These are phyloP conservation scores for Ptycholaimellus sp. DNA, from an alignment of 2,888 invertebrate genomes.

Conservation along the genomic window DNA sequence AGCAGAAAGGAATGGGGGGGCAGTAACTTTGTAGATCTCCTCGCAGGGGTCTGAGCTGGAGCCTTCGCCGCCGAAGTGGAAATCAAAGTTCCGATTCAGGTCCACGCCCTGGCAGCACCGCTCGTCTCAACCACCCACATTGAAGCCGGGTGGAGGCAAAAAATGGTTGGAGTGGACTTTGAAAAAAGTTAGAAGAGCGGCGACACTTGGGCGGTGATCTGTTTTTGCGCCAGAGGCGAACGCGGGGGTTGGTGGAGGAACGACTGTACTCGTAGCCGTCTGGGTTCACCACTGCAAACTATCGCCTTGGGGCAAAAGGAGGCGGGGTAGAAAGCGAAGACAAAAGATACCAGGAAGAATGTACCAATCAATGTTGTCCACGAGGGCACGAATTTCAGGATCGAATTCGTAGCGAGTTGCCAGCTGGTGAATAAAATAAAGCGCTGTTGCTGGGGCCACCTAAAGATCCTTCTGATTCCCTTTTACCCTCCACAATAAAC, in stretches of 20 bases:
- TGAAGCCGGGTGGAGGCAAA: no score
- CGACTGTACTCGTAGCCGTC: slow-evolving; percentile 13
- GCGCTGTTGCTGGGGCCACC: slow-evolving; percentile 20
- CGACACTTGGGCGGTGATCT: slow-evolving; percentile 14
- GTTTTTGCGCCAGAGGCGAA: slow-evolving; percentile 19
- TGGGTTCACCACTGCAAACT: slow-evolving; percentile 22
- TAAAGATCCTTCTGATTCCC: no score
- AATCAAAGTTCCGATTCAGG: slow-evolving; percentile 24
- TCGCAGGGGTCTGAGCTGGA: slow-evolving; percentile 22
- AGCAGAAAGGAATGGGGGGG: no score
- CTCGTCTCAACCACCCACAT: no score
- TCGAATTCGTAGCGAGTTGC: slow-evolving; percentile 19
- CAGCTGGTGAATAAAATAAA: slow-evolving; percentile 21
- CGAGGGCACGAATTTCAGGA: slow-evolving; percentile 14
- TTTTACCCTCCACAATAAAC: no score
- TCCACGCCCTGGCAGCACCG: slow-evolving; percentile 24
- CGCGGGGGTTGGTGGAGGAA: slow-evolving; percentile 11
- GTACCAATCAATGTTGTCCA: slow-evolving; percentile 21
- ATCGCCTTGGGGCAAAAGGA: no score
- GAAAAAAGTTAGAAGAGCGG: no score
- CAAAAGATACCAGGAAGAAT: no score
- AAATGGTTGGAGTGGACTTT: no score
- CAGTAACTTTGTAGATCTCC: slow-evolving; percentile 22
- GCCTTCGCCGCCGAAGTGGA: slow-evolving; percentile 23
- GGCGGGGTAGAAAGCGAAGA: no score